Percentiles rank a stretch among this genome's conserved stretches.
Evolutionary conservation across 2,888 invertebrate genomes (phyloP).

Genomic region (Latrodectus elegans): DNA sequence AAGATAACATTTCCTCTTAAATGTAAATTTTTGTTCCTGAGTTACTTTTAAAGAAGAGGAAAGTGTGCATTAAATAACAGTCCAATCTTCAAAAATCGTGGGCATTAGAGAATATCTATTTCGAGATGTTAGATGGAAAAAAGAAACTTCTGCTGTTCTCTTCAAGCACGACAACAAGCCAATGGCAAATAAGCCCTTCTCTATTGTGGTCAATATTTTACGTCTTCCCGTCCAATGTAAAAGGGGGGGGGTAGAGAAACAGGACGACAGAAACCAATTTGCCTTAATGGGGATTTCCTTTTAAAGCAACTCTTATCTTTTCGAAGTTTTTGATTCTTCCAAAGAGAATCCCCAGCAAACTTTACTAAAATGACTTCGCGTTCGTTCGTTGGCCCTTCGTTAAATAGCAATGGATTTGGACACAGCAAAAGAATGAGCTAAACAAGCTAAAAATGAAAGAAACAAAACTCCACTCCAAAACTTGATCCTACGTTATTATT

Average conservation of each 20-base stretch:
- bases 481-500: too few relatives aligned
- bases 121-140: neutral
- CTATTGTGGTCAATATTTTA: conserved; percentile 54
- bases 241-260: conserved; percentile 33
- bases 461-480: too few relatives aligned
- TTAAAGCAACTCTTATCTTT: conserved; percentile 55
- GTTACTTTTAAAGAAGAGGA: too few relatives aligned
- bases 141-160: conserved; percentile 11
- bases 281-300: conserved; percentile 56
- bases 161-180: conserved; percentile 3
- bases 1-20: too few relatives aligned
- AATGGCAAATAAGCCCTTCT: conserved; percentile 24
- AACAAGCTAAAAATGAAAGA: neutral
- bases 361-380: conserved; percentile 50
- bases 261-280: conserved; percentile 58
- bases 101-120: conserved; percentile 1
- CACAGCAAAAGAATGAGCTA: neutral
- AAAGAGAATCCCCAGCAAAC: conserved; percentile 24
- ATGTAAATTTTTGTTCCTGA: too few relatives aligned
- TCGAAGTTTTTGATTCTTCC: neutral
- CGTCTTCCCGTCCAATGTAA: neutral
- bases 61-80: conserved; percentile 12
- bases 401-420: conserved; percentile 43
- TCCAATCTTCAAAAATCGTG: conserved; percentile 6
- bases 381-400: conserved; percentile 32